Evolutionary conservation across 2,888 invertebrate species (phyloP).

Genomic region (Drosophila quinaria): DNA sequence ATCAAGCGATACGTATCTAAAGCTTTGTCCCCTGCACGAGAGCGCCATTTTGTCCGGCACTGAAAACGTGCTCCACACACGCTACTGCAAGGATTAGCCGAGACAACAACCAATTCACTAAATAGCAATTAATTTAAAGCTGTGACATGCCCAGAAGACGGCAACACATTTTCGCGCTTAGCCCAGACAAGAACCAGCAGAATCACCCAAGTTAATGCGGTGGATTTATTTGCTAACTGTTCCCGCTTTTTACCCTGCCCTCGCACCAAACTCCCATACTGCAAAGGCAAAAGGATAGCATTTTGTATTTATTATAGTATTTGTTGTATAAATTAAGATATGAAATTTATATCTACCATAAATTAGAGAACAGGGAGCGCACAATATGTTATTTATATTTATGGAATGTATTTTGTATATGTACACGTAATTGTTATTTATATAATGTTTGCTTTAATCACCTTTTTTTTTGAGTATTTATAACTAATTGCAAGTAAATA

Average conservation of each 20-base stretch:
- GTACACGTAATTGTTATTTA: conserved; percentile 46
- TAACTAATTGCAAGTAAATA: conserved; percentile 12
- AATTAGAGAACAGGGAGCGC: conserved; percentile 26
- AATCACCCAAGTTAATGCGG: background rate
- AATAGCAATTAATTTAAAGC: conserved; percentile 29
- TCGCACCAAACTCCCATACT: background rate
- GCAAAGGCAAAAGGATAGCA: conserved; percentile 30
- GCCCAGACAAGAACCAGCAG: conserved; percentile 1
- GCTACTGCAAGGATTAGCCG: conserved; percentile 74
- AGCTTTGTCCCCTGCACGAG: conserved; percentile 89
- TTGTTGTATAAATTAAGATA: conserved; percentile 45
- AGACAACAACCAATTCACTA: background rate
- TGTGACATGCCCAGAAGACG: conserved; percentile 33
- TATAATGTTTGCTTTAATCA: conserved; percentile 18
- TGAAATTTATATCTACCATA: conserved; percentile 20
- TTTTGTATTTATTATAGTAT: conserved; percentile 70
- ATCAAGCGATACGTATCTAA: conserved; percentile 86
- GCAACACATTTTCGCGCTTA: conserved; percentile 28
- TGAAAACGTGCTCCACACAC: conserved; percentile 82
- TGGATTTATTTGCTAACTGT: conserved; percentile 31
- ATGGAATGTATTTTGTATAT: conserved; percentile 13
- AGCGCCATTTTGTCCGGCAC: conserved; percentile 89
- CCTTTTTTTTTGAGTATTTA: conserved; percentile 6
- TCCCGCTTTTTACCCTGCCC: conserved; percentile 28
- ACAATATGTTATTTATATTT: conserved; percentile 36